Base-by-base conservation (phyloP, 2,888 invertebrate species). In the Spisula subtruncata region DNA sequence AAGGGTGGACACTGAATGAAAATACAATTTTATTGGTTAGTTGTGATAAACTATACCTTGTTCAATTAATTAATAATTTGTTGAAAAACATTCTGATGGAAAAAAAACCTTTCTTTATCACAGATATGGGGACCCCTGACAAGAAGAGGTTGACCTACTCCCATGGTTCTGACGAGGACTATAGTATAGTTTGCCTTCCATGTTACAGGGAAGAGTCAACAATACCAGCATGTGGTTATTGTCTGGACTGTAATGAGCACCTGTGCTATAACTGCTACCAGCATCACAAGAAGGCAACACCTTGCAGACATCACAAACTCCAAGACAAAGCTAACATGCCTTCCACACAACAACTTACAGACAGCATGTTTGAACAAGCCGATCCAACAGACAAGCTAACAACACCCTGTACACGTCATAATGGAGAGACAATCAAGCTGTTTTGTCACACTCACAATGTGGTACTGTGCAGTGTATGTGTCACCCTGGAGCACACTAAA, bases 231-330 rank as follows among this genome's bases (percentile, higher is more conserved):
- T 29, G 4, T 81, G 81, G 81, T 16, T 81, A 51, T 25, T 81
- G 81, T 20, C 29, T 54, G 18, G 54, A 81, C n/a, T 81, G 81
- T 16, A 2, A 16, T 4, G 54, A 81, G n/a, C 81, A 81, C 51
- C 18, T 81, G 20, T 81, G 81, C 29, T 6, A 51, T 0, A 18
- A n/a, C 0, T 81, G 81, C 51, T 81, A 32, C 32, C 16, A 25
- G 1, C 6, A 29, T 16, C 81, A 81, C 51, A 51, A 54, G 29
- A 51, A 18, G n/a, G 16, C 51, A 54, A 54, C 16, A 25, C 81
- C 54, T 14, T 81, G 25, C 51, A 81, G 54, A 51, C 51, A 81
- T 51, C 81, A 81, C 25, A 54, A 16, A 18, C n/a, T 81, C 0
- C 54, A 29, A 25, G 81, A 81, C 46, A 25, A 51, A 54, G 32